Percentiles rank a stretch among this genome's conserved stretches.
Evolutionary conservation across 2,888 invertebrate species (phyloP).

Genomic region (Drosophila dives): DNA sequence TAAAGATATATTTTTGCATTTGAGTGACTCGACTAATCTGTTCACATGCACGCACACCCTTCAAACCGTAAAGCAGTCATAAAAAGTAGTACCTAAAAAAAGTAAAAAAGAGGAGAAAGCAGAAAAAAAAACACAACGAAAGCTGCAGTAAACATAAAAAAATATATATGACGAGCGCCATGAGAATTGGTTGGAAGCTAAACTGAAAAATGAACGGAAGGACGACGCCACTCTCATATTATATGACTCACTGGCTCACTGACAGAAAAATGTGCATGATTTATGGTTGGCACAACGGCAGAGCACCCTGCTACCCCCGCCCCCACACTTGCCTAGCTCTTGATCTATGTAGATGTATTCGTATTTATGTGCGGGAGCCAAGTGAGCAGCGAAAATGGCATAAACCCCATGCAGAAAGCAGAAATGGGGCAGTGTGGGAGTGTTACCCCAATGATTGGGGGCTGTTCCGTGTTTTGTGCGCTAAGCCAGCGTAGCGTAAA

Average conservation of each 20-base stretch:
- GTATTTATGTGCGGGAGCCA: slow-evolving; percentile 26
- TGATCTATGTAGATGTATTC: slow-evolving; percentile 28
- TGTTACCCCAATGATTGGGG: background rate
- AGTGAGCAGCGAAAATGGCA: slow-evolving; percentile 44
- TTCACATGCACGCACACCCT: slow-evolving; percentile 50
- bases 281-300: slow-evolving; percentile 73
- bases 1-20: background rate
- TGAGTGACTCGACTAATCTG: slow-evolving; percentile 55
- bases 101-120: slow-evolving; percentile 25
- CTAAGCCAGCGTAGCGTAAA: slow-evolving; percentile 61
- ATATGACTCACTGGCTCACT: slow-evolving; percentile 76
- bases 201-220: slow-evolving; percentile 63
- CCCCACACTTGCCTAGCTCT: slow-evolving; percentile 2
- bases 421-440: slow-evolving; percentile 10
- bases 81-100: slow-evolving; percentile 61
- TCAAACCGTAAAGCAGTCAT: slow-evolving; percentile 69
- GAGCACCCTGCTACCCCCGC: background rate
- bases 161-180: slow-evolving; percentile 59
- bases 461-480: slow-evolving; percentile 25
- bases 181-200: slow-evolving; percentile 57
- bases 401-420: slow-evolving; percentile 31
- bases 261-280: slow-evolving; percentile 79
- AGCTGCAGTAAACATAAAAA: slow-evolving; percentile 77
- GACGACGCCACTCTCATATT: slow-evolving; percentile 47
- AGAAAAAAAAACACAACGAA: slow-evolving; percentile 45